phyloP scores from a whole-genome alignment of 2,888 invertebrate genomes.

The Poecilus cupreus region DNA sequence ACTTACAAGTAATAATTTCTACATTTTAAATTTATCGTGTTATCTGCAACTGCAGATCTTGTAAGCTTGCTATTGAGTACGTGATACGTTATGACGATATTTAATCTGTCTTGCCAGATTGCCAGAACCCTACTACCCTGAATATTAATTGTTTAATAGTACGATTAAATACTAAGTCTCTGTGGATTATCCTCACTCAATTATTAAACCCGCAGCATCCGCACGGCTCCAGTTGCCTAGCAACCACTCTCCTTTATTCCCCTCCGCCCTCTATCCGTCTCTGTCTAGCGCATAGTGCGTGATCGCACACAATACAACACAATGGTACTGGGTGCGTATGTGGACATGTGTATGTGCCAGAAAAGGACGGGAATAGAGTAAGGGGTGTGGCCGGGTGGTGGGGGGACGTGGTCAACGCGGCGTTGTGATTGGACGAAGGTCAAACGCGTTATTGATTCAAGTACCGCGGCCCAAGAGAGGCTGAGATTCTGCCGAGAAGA shows the following conservation, averaged over 20 bases:
- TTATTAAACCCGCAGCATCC: conserved; percentile 13
- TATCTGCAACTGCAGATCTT: too few relatives aligned
- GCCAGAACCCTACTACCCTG: too few relatives aligned
- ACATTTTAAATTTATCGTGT: too few relatives aligned
- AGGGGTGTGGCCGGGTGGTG: conserved; percentile 12
- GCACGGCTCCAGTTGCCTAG: background rate
- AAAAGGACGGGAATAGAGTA: background rate
- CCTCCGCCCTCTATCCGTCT: background rate
- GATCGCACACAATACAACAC: background rate
- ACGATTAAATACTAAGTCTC: too few relatives aligned
- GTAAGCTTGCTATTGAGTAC: too few relatives aligned
- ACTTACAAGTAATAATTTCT: too few relatives aligned
- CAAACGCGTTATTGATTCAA: conserved; percentile 60
- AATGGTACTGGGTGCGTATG: background rate
- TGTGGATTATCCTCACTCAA: background rate
- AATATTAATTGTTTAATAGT: too few relatives aligned
- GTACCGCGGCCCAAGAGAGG: too few relatives aligned
- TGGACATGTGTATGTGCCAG: background rate
- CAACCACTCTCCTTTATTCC: background rate
- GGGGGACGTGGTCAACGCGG: conserved; percentile 40
- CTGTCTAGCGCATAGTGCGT: background rate
- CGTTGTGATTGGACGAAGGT: conserved; percentile 58
- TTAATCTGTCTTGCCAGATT: too few relatives aligned
- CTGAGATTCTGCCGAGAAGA: too few relatives aligned
- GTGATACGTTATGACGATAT: too few relatives aligned